phyloP scores from a whole-genome alignment of 1,140 invertebrate species.

The Caerostris extrusa region DNA sequence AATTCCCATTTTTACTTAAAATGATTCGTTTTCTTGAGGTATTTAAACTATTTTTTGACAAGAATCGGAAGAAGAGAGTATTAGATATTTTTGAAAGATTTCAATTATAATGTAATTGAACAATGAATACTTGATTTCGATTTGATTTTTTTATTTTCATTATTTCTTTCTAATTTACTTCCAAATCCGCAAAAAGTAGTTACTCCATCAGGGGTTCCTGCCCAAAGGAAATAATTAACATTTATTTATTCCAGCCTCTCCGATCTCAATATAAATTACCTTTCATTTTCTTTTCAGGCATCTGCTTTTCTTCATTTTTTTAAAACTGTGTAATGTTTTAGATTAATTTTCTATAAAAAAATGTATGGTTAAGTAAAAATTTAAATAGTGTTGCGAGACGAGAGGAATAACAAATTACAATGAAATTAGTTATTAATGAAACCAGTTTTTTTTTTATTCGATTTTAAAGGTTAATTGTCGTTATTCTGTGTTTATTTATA shows the following conservation, averaged over 20 bases:
- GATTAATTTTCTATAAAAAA: no score
- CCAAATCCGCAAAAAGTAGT: neutral
- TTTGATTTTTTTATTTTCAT: neutral
- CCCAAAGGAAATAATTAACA: constrained; percentile 19
- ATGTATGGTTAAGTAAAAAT: no score
- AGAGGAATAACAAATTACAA: no score
- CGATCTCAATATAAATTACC: neutral
- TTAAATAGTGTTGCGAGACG: no score
- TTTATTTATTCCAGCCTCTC: neutral
- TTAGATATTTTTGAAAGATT: constrained; percentile 41
- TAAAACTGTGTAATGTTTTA: no score
- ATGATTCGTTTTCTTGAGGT: constrained; percentile 9
- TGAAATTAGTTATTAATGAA: no score
- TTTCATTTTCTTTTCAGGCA: neutral
- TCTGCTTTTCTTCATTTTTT: neutral
- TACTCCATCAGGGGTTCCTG: neutral
- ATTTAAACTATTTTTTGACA: constrained; percentile 50
- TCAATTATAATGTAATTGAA: constrained; percentile 69
- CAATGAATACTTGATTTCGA: constrained; percentile 16
- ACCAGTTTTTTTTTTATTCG: no score
- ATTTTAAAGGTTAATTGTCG: no score
- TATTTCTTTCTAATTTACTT: neutral
- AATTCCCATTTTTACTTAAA: no score
- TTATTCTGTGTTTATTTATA: no score
- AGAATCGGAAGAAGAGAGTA: neutral